Evolutionary conservation across 2,888 invertebrate genomes (phyloP), one percentile per base, ranked within the genome.

Genomic region (Sphaerophoria rueppellii): DNA sequence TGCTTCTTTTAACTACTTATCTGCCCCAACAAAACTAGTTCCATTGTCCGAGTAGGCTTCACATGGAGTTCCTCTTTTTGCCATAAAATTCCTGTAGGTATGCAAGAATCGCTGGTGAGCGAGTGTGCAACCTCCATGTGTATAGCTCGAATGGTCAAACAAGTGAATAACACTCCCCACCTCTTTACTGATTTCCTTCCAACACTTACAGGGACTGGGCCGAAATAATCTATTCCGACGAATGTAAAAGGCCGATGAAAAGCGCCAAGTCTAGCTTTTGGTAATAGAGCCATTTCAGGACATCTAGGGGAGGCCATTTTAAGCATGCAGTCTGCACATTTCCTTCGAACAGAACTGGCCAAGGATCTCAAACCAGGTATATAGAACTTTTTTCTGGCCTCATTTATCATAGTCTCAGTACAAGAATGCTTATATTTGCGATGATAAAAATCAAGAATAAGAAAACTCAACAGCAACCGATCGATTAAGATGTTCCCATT

Each of bases 311-410:
- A 12, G n/a, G 12, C 46, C 12, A 6, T 46, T 46, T n/a, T 46
- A 12, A n/a, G 37, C 6, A 37, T 37, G 6, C 37, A 37, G 6
- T 6, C n/a, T 46, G 11, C 4, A n/a, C 46, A 46, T 46, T 46
- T 46, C n/a, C 4, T 48, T n/a, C 14, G 14, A 4, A 48, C 48
- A 2, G n/a, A 16, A n/a, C 40, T 58, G 16, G 14, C 58, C 58
- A 58, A 58, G 40, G 37, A 40, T 16, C 32, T 58, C 37, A 58
- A 58, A 16, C 58, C 40, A 37, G 37, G 40, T n/a, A 37, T 58
- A 12, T 16, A 40, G 4, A 40, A 40, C 6, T 1, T 58, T 16
- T 58, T 48, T n/a, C n/a, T n/a, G n/a, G n/a, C n/a, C n/a, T n/a
- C n/a, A n/a, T n/a, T n/a, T n/a, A n/a, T n/a, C n/a, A n/a, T n/a